Base-by-base conservation (phyloP, 2,888 invertebrate genomes). In the Phyto melanocephala region DNA sequence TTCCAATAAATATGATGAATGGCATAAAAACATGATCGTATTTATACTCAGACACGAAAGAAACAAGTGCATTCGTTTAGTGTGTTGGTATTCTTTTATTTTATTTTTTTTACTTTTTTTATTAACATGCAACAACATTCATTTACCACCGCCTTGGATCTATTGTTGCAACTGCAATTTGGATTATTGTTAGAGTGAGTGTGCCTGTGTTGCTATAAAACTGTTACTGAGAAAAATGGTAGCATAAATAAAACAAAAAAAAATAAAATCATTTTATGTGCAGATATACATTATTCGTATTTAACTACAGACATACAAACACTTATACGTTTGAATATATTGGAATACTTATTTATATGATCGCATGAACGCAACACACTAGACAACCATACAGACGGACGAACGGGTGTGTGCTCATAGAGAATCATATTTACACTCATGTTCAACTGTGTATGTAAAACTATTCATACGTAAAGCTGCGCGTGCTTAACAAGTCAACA, bases 21-120 rank as follows among this genome's bases (percentile, higher is more conserved):
- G 78, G 81, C 74, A 75, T 22, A 74, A 70, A 82, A 82, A 63
- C 81, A 82, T 82, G 81, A 82, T 82, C 65, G 56, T 58, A 58
- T 79, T 79, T 72, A 56, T 58, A 65, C 58, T 58, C 65, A 58
- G 28, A 40, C 56, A 65, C 63, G 47, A 78, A 37, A 35, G 24
- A 17, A 67, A 54, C 78, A 79, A 79, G 71, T 79, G 65, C 58
- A 65, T 58, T 28, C 20, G 50, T 17, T 67, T 72, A n/a, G 28
- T 60, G 50, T 67, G 65, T 56, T 28, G 7, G 20, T n/a, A n/a
- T n/a, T n/a, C n/a, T 54, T 62, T 72, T 47, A 2, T 63, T 28
- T 20, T 13, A 0, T 17, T n/a, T n/a, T 13, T 62, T 42, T 52
- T 6, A 24, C 52, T 54, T 40, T 62, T 11, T 20, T 33, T 13